These are phyloP conservation scores for Petaurus breviceps DNA, from an alignment of 2,113 vertebrate species.

Conservation along the genomic window DNA sequence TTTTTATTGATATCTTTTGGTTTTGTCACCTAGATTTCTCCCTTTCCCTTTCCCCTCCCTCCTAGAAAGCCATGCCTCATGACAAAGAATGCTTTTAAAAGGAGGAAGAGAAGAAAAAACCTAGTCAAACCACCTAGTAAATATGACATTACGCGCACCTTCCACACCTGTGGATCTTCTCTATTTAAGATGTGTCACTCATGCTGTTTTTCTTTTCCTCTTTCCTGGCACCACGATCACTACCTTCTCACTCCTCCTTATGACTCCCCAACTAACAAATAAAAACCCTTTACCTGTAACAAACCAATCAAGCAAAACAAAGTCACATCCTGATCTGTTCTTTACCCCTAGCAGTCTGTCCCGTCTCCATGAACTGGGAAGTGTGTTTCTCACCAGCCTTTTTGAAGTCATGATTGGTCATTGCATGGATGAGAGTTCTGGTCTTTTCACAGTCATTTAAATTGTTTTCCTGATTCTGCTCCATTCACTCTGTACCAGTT, in stretches of 20 bases:
- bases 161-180: neutral
- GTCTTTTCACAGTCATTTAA: neutral
- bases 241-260: neutral
- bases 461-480: neutral
- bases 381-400: neutral
- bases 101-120: neutral
- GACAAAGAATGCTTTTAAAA: neutral
- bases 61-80: neutral
- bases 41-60: neutral
- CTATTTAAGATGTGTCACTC: neutral
- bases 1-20: neutral
- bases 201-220: neutral
- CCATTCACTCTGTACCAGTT: neutral
- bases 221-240: neutral
- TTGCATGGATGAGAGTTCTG: neutral
- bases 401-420: neutral
- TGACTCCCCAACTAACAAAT: neutral
- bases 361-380: neutral
- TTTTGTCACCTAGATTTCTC: neutral
- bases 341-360: neutral
- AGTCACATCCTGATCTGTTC: neutral
- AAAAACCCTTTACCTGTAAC: neutral
- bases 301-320: neutral
- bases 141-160: neutral
- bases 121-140: neutral